Base-by-base conservation (phyloP, 1,140 invertebrate species). In the Bilobella aurantiaca region DNA sequence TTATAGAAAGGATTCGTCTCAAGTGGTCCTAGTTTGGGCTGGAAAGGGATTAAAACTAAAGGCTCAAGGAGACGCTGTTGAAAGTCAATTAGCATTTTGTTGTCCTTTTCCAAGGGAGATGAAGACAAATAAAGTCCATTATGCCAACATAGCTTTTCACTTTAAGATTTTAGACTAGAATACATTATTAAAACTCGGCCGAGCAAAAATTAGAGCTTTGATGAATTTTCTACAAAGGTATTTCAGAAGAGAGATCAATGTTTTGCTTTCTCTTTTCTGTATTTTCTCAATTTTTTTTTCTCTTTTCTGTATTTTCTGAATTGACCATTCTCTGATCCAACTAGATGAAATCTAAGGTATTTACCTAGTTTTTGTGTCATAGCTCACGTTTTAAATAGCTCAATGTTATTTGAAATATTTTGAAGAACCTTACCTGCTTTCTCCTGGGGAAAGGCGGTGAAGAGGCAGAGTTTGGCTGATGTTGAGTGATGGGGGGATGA, bases 371-470 rank as follows among this genome's bases (percentile, higher is more conserved):
- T n/a, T n/a, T n/a, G n/a, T n/a, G n/a, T n/a, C n/a, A n/a, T n/a
- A n/a, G n/a, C n/a, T n/a, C n/a, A n/a, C n/a, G n/a, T n/a, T n/a
- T n/a, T n/a, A n/a, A n/a, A n/a, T n/a, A n/a, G n/a, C n/a, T n/a
- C n/a, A n/a, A n/a, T n/a, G n/a, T n/a, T n/a, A n/a, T n/a, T n/a
- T n/a, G n/a, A n/a, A n/a, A n/a, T n/a, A n/a, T n/a, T n/a, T n/a
- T n/a, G n/a, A n/a, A n/a, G n/a, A n/a, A n/a, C n/a, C 59, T 62
- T 60, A 68, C 66, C 58, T 68, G 66, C 59, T 68, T 68, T 58
- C 66, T 49, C 30, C 66, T 28, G 2, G 66, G 66, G 47, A 64
- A 47, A 31, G 27, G 29, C 2, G 49, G 49, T 31, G 63, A 64
- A 2, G 61, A 47, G n/a, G 63, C 27, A 2, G 29, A 5, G 12